Conservation (phyloP, 2,888 invertebrate genomes). For the Cetonia aurata region DNA sequence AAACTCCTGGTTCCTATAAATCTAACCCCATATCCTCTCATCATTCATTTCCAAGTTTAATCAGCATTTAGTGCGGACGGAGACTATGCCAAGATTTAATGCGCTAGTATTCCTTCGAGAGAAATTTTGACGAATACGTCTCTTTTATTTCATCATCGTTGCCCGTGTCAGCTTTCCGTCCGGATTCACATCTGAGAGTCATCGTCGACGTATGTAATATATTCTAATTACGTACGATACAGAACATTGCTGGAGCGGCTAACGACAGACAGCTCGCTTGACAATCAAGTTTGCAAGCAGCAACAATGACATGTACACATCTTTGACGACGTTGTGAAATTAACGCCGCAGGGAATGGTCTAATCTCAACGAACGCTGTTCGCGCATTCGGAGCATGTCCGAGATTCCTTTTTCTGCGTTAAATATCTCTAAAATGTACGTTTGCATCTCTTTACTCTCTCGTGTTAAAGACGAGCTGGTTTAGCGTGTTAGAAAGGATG, state of each 20-base stretch:
- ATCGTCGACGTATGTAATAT: background rate
- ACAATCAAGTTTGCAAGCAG: background rate
- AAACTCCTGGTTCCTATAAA: too few species aligned
- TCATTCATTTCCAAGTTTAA: too few species aligned
- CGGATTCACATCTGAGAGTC: background rate
- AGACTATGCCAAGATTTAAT: too few species aligned
- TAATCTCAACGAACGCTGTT: constrained; percentile 7
- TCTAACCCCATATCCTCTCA: too few species aligned
- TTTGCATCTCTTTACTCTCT: too few species aligned
- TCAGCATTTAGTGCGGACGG: too few species aligned
- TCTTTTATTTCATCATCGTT: too few species aligned
- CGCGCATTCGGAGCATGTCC: background rate
- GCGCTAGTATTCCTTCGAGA: too few species aligned
- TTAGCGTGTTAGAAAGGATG: too few species aligned
- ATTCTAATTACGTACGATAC: constrained; percentile 24
- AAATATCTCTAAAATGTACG: too few species aligned
- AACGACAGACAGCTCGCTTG: constrained; percentile 5
- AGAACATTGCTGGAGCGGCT: constrained; percentile 2
- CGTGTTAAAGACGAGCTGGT: too few species aligned
- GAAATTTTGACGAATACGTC: too few species aligned
- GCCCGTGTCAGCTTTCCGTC: background rate
- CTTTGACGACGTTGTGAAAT: constrained; percentile 14
- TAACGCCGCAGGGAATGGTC: constrained; percentile 26
- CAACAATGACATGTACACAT: constrained; percentile 4
- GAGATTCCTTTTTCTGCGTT: background rate